These are phyloP conservation scores for Aselliscus stoliczkanus DNA, from an alignment of 2,797 vertebrate genomes.

Conservation along the genomic window DNA sequence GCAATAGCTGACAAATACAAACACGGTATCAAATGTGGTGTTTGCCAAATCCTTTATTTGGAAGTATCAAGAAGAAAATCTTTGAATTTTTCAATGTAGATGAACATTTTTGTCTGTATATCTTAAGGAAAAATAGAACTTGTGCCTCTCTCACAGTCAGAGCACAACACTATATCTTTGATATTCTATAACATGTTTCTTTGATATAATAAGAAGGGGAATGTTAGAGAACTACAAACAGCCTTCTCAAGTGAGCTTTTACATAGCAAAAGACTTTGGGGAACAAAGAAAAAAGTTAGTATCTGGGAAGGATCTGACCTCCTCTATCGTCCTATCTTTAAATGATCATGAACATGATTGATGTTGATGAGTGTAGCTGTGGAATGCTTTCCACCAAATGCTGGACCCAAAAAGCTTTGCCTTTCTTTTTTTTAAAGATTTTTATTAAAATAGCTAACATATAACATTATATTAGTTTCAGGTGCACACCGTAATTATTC, in stretches of 20 bases:
- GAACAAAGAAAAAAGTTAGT: not conserved
- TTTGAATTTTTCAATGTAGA: not conserved
- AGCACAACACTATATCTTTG: not conserved
- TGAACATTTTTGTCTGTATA: not conserved
- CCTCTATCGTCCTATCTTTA: not conserved
- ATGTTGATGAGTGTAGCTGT: not conserved
- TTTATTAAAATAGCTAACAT: no score
- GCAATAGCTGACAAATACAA: not conserved
- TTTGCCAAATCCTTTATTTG: slow-evolving; percentile 7
- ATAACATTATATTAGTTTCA: no score
- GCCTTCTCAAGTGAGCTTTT: not conserved
- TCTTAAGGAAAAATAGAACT: not conserved
- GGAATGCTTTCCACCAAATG: not conserved
- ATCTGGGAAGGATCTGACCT: not conserved
- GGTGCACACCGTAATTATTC: no score
- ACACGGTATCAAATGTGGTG: not conserved
- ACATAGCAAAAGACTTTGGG: not conserved
- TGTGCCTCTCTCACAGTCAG: not conserved
- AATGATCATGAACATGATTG: not conserved
- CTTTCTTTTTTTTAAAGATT: no score
- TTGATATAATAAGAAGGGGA: not conserved
- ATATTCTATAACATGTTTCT: not conserved
- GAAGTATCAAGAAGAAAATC: not conserved
- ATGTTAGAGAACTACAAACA: not conserved
- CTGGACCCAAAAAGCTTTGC: no score